Conservation (phyloP, 2,113 vertebrate genomes). For the Acrocephalus kingi region DNA sequence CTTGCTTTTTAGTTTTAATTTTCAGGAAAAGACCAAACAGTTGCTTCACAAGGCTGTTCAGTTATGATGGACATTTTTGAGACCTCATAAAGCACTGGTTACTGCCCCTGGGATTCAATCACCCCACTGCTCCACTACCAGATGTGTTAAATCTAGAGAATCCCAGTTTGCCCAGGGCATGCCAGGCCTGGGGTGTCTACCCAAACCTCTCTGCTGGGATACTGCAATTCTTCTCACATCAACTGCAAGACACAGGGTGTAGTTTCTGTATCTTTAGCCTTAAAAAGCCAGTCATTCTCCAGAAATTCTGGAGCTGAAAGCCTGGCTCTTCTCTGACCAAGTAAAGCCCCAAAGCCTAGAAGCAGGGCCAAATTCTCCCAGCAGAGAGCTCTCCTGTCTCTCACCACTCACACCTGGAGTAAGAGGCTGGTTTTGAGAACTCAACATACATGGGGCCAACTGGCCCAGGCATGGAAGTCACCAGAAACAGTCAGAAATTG, state of each 20-base stretch:
- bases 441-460: accelerated
- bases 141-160: background rate
- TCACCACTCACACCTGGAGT: background rate
- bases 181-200: background rate
- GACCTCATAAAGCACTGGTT: background rate
- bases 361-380: background rate
- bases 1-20: slow-evolving; percentile 24
- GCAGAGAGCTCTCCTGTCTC: background rate
- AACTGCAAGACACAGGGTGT: background rate
- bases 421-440: background rate
- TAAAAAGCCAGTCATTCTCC: background rate
- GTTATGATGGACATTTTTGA: background rate
- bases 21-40: background rate
- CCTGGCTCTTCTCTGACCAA: background rate
- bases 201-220: background rate
- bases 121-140: background rate
- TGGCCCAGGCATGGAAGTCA: accelerated
- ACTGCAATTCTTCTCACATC: background rate
- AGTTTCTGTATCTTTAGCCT: background rate
- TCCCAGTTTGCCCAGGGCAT: background rate
- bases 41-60: background rate
- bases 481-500: background rate
- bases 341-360: background rate
- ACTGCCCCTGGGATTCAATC: background rate
- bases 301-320: background rate